Evolutionary conservation across 2,113 vertebrate species (phyloP), one percentile per base, ranked within the genome.

Genomic region (Xiphophorus couchianus): DNA sequence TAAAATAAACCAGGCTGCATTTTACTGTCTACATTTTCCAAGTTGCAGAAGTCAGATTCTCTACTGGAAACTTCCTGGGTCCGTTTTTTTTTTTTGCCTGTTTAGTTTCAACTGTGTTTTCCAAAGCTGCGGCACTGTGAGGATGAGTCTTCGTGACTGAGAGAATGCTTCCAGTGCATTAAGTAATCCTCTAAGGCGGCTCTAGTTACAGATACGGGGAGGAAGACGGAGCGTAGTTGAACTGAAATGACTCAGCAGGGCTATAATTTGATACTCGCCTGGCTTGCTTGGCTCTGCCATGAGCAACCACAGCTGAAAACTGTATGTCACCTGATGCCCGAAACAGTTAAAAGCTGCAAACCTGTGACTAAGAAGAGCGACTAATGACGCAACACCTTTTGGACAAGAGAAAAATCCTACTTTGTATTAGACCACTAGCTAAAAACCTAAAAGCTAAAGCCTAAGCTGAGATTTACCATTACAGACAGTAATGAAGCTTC

Each of bases 131-230:
- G 27, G 75, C 30, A 22, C 33, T 28, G 64, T 66, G 69, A 29
- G 76, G 70, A 69, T 44, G 75, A 74, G 76, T 69, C 27, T 74
- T 62, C 3, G 58, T 39, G 64, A 87, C 78, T 54, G 71, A 33
- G 73, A 64, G 66, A 68, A 67, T 83, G 81, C 84, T 78, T 78
- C 74, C 68, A 82, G 78, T 87, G 76, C 89, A 87, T 88, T 84
- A 84, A 63, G 74, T 44, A 77, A 85, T 78, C 78, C 85, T 82
- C 84, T 62, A 33, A 90, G 86, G 89, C 71, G 69, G 84, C 83
- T 87, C 77, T 62, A 71, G 86, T 90, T 87, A 69, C 84, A 82
- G 72, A 78, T 71, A 68, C 30, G 68, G 85, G 73, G 61, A 71
- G 44, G 71, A 80, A 82, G 85, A 84, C 44, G 72, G 65, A 74